Percentiles rank a stretch among this genome's conserved stretches.
Evolutionary conservation across 1,140 invertebrate species (phyloP).

Genomic region (Aradophagus sp.): DNA sequence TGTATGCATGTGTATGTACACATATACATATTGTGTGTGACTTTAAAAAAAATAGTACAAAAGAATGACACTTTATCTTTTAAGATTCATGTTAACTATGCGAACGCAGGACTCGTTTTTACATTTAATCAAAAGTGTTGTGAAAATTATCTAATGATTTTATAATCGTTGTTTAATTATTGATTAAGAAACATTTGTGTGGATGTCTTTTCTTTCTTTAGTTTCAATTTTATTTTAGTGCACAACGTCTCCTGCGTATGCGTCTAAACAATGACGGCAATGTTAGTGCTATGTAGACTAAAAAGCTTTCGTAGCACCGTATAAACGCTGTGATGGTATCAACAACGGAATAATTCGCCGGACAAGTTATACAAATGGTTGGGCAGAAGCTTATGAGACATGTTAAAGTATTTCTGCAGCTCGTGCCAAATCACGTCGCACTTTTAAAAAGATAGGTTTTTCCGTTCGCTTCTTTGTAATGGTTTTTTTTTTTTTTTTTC

Average conservation of each 20-base stretch:
- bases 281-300: slow-evolving; percentile 69
- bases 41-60: slow-evolving; percentile 6
- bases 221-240: no score
- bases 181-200: no score
- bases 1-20: slow-evolving; percentile 13
- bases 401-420: slow-evolving; percentile 38
- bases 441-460: no score
- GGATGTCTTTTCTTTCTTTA: no score
- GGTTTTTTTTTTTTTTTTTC: background rate
- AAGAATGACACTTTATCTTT: no score
- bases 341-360: slow-evolving; percentile 51
- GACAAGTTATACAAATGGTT: slow-evolving; percentile 50
- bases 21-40: no score
- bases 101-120: background rate
- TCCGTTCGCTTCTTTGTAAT: slow-evolving; percentile 1
- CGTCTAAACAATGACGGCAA: slow-evolving; percentile 43
- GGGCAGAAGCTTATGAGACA: slow-evolving; percentile 54
- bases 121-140: no score
- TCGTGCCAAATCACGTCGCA: slow-evolving; percentile 22
- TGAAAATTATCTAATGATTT: no score
- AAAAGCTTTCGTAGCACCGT: slow-evolving; percentile 67
- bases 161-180: no score
- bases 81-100: slow-evolving; percentile 6
- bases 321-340: slow-evolving; percentile 63
- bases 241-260: slow-evolving; percentile 10